These are phyloP conservation scores for Stegostoma tigrinum DNA, from an alignment of 2,113 vertebrate genomes.

Conservation along the genomic window DNA sequence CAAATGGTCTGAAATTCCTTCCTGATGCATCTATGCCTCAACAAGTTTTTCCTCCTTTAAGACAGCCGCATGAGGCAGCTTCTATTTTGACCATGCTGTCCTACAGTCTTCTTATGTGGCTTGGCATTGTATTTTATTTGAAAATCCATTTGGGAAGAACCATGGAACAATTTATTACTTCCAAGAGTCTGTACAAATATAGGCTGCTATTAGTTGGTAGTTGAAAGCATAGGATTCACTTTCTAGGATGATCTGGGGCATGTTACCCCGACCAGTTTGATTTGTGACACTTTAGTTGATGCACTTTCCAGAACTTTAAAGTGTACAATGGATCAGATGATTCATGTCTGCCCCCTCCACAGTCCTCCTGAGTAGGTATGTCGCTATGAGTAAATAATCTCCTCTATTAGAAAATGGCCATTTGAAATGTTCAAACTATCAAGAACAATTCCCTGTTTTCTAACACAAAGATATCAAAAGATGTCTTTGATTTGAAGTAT, in stretches of 20 bases:
- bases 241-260: neutral
- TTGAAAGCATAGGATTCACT: neutral
- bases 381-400: neutral
- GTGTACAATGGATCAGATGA: neutral
- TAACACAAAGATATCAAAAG: neutral
- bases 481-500: neutral
- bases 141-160: neutral
- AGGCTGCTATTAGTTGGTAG: neutral
- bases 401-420: neutral
- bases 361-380: neutral
- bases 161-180: neutral
- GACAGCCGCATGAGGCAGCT: too few relatives aligned
- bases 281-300: neutral
- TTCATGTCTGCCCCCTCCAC: neutral
- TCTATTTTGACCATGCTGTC: neutral
- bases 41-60: neutral
- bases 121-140: neutral
- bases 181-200: neutral
- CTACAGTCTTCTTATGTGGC: neutral
- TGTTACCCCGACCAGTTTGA: neutral
- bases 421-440: neutral
- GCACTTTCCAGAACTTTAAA: neutral
- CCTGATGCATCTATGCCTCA: neutral
- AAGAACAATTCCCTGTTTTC: neutral
- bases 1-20: neutral